Evolutionary conservation across 2,888 invertebrate genomes (phyloP).

Genomic region (Sisyra terminalis): DNA sequence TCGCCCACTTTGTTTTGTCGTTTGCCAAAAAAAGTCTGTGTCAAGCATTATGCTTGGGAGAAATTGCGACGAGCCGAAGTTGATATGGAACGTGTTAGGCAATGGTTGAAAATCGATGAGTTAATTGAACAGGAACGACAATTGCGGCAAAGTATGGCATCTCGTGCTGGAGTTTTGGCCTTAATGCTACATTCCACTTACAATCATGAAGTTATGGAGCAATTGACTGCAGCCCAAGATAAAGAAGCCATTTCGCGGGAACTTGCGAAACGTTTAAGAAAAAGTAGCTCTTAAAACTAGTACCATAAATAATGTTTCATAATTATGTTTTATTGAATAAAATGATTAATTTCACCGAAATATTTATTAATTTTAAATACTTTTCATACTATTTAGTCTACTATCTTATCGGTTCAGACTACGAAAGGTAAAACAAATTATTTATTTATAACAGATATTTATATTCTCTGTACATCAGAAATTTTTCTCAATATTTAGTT

Average conservation of each 20-base stretch:
- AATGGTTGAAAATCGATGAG: slow-evolving; percentile 91
- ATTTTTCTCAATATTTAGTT: too few relatives aligned
- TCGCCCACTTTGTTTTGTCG: slow-evolving; percentile 76
- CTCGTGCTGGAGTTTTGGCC: slow-evolving; percentile 80
- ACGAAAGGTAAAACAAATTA: too few relatives aligned
- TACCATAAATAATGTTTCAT: background rate
- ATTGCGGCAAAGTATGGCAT: slow-evolving; percentile 53
- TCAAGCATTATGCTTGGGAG: slow-evolving; percentile 91
- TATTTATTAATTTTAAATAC: too few relatives aligned
- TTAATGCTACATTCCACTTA: slow-evolving; percentile 94
- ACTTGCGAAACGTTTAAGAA: slow-evolving; percentile 18
- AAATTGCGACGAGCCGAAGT: slow-evolving; percentile 86
- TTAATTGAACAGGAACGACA: slow-evolving; percentile 85
- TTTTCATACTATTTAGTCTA: too few relatives aligned
- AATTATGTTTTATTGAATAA: background rate
- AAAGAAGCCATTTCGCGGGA: slow-evolving; percentile 32
- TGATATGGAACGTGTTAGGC: slow-evolving; percentile 80
- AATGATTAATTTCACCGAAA: too few relatives aligned
- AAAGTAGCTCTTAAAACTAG: background rate
- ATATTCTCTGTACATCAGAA: too few relatives aligned
- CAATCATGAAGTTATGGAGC: slow-evolving; percentile 81
- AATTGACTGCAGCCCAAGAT: slow-evolving; percentile 37
- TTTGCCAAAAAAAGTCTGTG: slow-evolving; percentile 78
- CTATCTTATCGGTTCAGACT: too few relatives aligned
- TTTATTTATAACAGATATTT: too few relatives aligned